These are phyloP conservation scores for Lepeophtheirus salmonis DNA, from an alignment of 1,140 invertebrate species.

Conservation along the genomic window DNA sequence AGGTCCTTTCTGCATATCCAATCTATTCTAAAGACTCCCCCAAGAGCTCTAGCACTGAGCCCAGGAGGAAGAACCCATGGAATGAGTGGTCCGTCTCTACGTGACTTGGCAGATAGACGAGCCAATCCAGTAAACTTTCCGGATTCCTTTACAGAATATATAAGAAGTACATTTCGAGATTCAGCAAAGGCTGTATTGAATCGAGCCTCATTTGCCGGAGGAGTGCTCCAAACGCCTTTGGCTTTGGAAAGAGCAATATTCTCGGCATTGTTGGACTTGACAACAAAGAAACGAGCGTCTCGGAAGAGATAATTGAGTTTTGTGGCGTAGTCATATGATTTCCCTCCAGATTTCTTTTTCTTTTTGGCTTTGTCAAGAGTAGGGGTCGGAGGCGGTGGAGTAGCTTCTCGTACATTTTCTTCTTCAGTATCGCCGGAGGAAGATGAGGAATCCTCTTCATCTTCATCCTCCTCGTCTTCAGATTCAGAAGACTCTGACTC, in stretches of 20 bases:
- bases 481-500: not conserved
- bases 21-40: constrained; percentile 48
- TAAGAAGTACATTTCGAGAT: constrained; percentile 75
- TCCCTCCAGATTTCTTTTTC: constrained; percentile 20
- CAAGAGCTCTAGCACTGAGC: constrained; percentile 70
- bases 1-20: constrained; percentile 55
- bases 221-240: constrained; percentile 91
- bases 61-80: constrained; percentile 91
- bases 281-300: constrained; percentile 86
- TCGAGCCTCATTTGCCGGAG: constrained; percentile 88
- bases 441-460: not conserved
- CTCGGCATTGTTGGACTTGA: constrained; percentile 93
- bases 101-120: constrained; percentile 60
- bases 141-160: constrained; percentile 64
- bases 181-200: constrained; percentile 82
- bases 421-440: not conserved
- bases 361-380: not conserved
- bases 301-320: constrained; percentile 85
- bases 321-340: constrained; percentile 47
- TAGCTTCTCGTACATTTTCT: not conserved
- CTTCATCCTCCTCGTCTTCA: not conserved
- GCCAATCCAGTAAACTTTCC: constrained; percentile 58
- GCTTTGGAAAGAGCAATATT: constrained; percentile 84
- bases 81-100: constrained; percentile 66
- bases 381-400: not conserved